Conservation (phyloP, 2,113 vertebrate genomes). For the Ellobius talpinus region DNA sequence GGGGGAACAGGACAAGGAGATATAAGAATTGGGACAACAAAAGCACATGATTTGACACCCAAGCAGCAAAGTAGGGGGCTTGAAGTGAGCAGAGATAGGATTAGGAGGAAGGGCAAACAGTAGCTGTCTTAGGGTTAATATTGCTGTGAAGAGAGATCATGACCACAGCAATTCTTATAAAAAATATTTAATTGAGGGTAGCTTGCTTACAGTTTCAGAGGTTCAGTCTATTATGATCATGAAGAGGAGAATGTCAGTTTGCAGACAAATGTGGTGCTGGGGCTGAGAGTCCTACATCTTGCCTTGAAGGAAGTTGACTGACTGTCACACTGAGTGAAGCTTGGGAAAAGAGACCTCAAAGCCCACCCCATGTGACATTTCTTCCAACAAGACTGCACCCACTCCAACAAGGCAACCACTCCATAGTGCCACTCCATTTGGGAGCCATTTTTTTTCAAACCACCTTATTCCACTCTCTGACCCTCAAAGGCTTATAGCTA, state of each 20-base stretch:
- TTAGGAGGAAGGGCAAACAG: neutral
- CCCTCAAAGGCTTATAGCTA: neutral
- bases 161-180: neutral
- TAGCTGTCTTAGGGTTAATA: neutral
- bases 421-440: neutral
- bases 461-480: neutral
- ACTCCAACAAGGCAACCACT: neutral
- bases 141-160: neutral
- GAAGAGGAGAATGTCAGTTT: neutral
- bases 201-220: neutral
- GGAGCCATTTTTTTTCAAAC: neutral
- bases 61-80: neutral
- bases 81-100: constrained; percentile 20
- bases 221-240: neutral
- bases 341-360: neutral
- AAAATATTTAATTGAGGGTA: neutral
- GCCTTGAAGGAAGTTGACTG: neutral
- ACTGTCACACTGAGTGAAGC: neutral
- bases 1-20: neutral
- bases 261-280: neutral
- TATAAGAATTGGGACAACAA: neutral
- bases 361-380: neutral
- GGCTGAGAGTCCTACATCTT: neutral
- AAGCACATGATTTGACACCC: neutral
- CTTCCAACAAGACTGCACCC: neutral